Conservation (phyloP, 2,113 vertebrate genomes). For the Stictonetta naevosa region DNA sequence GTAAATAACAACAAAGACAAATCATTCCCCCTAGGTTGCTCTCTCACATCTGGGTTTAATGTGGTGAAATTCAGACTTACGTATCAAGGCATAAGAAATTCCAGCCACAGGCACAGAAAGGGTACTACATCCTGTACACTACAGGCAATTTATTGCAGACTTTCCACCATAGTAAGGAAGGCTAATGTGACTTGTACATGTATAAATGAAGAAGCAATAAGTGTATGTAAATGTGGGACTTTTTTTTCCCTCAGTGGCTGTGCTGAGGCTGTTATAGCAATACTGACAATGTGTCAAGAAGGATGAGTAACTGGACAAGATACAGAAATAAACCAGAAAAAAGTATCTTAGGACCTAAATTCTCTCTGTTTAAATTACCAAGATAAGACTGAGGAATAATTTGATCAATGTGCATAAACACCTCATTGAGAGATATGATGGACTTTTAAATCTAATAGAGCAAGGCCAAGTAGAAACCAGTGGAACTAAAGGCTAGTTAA, state of each 20-base stretch:
- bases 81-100: background rate
- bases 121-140: background rate
- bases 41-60: background rate
- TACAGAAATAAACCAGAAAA: slow-evolving; percentile 14
- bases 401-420: slow-evolving; percentile 18
- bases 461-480: slow-evolving; percentile 4
- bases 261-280: background rate
- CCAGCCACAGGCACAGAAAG: background rate
- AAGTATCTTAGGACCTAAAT: background rate
- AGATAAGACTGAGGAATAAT: background rate
- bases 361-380: background rate
- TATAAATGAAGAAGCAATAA: background rate
- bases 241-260: background rate
- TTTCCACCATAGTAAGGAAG: background rate
- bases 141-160: background rate
- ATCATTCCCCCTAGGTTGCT: background rate
- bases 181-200: background rate
- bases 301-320: background rate
- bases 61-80: background rate
- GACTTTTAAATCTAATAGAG: slow-evolving; percentile 7
- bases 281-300: background rate
- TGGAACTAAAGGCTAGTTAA: slow-evolving; percentile 33
- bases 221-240: background rate
- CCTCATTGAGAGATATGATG: background rate
- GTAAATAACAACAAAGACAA: background rate